These are phyloP conservation scores for Cheiracanthium punctorium DNA, from an alignment of 2,888 invertebrate species.

Conservation along the genomic window DNA sequence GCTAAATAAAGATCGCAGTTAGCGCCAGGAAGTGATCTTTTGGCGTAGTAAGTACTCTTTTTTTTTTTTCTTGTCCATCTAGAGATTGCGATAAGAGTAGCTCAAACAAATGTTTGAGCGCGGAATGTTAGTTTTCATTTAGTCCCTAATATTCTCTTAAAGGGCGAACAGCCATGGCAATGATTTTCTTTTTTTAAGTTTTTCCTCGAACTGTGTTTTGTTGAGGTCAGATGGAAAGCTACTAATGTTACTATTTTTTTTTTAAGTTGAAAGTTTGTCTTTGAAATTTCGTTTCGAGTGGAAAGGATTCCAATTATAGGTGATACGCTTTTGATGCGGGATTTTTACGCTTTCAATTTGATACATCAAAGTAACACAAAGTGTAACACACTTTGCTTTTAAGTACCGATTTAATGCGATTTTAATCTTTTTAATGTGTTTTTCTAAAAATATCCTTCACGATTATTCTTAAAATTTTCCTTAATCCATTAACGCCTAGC, in stretches of 20 bases:
- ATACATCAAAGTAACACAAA: too few species aligned
- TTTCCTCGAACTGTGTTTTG: neutral
- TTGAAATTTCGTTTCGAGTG: neutral
- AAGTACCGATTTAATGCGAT: too few species aligned
- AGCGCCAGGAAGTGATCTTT: constrained; percentile 8
- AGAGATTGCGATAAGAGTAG: neutral
- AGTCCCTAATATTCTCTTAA: neutral
- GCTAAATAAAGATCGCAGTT: constrained; percentile 7
- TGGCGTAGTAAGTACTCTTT: neutral
- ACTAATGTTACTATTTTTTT: neutral
- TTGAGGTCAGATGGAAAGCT: neutral
- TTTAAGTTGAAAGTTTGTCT: neutral
- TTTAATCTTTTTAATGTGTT: too few species aligned
- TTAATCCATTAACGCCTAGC: too few species aligned
- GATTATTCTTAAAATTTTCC: too few species aligned
- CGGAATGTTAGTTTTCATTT: neutral
- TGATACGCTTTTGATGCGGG: too few species aligned
- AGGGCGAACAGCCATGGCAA: neutral
- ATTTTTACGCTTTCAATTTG: neutral
- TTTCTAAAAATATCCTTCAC: too few species aligned
- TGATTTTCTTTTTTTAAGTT: too few species aligned
- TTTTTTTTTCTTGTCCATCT: neutral
- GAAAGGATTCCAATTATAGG: too few species aligned
- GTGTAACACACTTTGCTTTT: too few species aligned
- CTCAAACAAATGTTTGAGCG: constrained; percentile 6